Conservation (phyloP, 2,113 vertebrate species). For the Smithornis capensis region DNA sequence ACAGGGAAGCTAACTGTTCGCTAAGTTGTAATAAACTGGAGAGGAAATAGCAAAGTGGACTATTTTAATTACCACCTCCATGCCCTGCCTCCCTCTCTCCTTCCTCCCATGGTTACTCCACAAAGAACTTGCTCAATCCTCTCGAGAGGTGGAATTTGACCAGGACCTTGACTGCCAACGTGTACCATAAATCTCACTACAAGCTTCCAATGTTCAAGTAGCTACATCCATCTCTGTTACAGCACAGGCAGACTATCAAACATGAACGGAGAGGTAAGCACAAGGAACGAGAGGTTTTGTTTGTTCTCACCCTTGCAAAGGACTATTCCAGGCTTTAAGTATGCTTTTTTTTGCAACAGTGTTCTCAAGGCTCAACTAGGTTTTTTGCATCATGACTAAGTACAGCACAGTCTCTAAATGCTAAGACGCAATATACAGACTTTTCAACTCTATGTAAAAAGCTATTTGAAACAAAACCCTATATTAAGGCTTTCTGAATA, state of each 20-base stretch:
- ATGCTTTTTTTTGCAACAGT: background rate
- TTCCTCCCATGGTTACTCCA: background rate
- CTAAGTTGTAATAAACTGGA: background rate
- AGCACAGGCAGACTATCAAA: background rate
- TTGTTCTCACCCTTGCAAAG: background rate
- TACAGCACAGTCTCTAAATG: background rate
- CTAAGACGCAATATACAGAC: background rate
- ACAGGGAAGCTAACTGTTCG: background rate
- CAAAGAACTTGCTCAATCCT: background rate
- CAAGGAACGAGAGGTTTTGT: background rate
- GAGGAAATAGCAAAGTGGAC: background rate
- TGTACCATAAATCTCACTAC: background rate
- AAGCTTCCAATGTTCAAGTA: background rate
- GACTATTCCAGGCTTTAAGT: background rate
- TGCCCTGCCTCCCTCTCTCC: background rate
- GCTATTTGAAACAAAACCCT: slow-evolving; percentile 34
- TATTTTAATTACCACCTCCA: background rate
- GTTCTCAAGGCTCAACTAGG: background rate
- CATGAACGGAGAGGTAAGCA: background rate
- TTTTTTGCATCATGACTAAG: background rate
- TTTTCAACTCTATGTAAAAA: slow-evolving; percentile 1
- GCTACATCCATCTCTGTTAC: background rate
- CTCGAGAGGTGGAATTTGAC: background rate
- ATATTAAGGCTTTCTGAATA: slow-evolving; percentile 47
- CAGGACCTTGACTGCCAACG: background rate